Evolutionary conservation across 2,113 vertebrate genomes (phyloP), one percentile per base, ranked within the genome.

Genomic region (Poicephalus gulielmi): DNA sequence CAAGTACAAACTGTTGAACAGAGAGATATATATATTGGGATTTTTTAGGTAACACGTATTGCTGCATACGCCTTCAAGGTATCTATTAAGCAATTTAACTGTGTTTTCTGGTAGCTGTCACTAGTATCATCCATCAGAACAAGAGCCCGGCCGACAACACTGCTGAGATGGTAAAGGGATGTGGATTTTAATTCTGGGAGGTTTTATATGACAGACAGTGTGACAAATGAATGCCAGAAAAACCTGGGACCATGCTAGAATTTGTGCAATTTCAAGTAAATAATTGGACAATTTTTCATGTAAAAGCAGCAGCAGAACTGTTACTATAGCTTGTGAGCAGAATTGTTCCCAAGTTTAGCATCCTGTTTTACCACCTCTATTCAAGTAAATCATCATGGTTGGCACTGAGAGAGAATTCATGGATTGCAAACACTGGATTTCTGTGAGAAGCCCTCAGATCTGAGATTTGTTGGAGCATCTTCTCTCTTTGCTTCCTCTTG

Each of bases 151-250:
- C 84, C 19, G 39, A 83, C 81, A 96, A 92, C 68, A 83, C 70
- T 95, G 80, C 95, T 52, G 43, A 97, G 87, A 68, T 97, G 92
- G 91, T 97, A 81, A 91, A 95, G 94, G 94, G 88, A 92, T 83
- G 73, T 43, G 43, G 84, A 95, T 91, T 98, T 97, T 96, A 96
- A 97, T 98, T 96, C 92, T 95, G 93, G 96, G 95, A 10, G n/a
- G 73, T 71, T 95, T 97, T 95, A 59, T 94, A 14, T 77, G 79
- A 86, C 74, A 88, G 91, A 90, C 83, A 95, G 50, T 37, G 63
- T 96, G 91, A 97, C 25, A 78, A 76, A 97, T 95, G 94, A 97
- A 81, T 87, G 77, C 62, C 62, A 93, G 93, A 79, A 95, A 80
- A 93, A 73, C 62, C 76, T 5, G 17, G 46, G 53, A 80, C 49